Conservation (phyloP, 2,113 vertebrate genomes). For the Corythornis madagascariensis region DNA sequence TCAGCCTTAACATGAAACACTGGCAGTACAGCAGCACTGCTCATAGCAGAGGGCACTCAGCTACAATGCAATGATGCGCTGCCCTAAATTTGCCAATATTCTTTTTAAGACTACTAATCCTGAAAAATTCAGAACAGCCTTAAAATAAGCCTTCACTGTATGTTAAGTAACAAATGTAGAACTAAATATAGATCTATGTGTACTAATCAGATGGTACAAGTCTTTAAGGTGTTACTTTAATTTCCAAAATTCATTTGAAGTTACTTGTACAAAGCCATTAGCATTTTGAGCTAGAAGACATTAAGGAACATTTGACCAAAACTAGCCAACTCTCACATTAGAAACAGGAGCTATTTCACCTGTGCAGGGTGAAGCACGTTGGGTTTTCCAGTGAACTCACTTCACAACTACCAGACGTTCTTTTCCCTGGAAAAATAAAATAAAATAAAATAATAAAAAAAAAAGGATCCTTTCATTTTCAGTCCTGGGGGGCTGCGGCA, state of each 20-base stretch:
- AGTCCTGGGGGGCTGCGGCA: neutral
- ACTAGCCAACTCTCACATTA: neutral
- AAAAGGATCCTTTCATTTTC: slow-evolving; percentile 15
- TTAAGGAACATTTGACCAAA: neutral
- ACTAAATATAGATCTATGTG: slow-evolving; percentile 1
- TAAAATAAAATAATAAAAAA: neutral
- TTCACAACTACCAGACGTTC: slow-evolving; percentile 41
- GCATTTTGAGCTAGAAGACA: neutral
- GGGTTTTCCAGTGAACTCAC: slow-evolving; percentile 34
- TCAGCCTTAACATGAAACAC: neutral
- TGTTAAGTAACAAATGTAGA: slow-evolving; percentile 6
- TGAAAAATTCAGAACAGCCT: neutral
- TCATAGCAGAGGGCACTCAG: neutral
- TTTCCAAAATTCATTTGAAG: neutral
- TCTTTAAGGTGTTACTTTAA: neutral
- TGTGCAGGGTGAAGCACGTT: slow-evolving; percentile 16
- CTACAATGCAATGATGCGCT: accelerated
- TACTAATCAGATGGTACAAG: neutral
- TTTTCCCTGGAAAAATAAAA: neutral
- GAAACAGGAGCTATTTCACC: slow-evolving; percentile 6
- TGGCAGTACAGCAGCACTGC: neutral
- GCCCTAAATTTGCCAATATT: neutral
- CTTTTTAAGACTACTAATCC: neutral
- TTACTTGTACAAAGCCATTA: neutral
- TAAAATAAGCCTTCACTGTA: neutral